phyloP scores from a whole-genome alignment of 2,797 vertebrate species.

The Sebastes cheni region DNA sequence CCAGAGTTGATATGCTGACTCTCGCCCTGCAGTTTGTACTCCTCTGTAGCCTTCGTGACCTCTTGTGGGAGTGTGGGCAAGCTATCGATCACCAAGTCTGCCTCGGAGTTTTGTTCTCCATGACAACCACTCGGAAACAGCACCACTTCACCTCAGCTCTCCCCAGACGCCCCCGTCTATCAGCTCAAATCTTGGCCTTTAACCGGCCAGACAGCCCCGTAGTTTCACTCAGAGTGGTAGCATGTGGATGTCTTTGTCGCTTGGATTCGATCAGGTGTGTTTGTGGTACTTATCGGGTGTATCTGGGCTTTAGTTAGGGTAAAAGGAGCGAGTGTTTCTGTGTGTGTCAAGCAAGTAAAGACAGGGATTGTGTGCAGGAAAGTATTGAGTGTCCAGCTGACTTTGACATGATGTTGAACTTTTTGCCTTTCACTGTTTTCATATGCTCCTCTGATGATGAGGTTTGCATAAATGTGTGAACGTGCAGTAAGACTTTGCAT shows the following conservation, averaged over 20 bases:
- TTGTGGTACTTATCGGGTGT: not conserved
- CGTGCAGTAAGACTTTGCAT: not conserved
- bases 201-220: not conserved
- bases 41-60: conserved; percentile 34
- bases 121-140: conserved; percentile 48
- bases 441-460: not conserved
- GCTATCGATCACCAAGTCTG: conserved; percentile 55
- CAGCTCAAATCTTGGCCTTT: conserved; percentile 28
- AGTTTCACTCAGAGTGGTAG: not conserved
- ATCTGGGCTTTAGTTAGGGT: not conserved
- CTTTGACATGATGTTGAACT: not conserved
- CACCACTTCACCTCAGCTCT: conserved; percentile 36
- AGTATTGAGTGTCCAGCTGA: not conserved
- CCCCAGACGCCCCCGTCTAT: conserved; percentile 1
- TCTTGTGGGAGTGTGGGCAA: conserved; percentile 48
- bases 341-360: not conserved
- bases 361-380: not conserved
- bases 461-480: not conserved
- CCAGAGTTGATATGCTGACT: conserved; percentile 8
- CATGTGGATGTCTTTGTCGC: not conserved
- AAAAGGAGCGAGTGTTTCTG: not conserved
- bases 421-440: not conserved
- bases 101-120: conserved; percentile 48
- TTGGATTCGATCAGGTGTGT: not conserved
- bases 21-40: conserved; percentile 16